These are phyloP conservation scores for Tragelaphus scriptus DNA, from an alignment of 2,113 vertebrate genomes.

Conservation along the genomic window DNA sequence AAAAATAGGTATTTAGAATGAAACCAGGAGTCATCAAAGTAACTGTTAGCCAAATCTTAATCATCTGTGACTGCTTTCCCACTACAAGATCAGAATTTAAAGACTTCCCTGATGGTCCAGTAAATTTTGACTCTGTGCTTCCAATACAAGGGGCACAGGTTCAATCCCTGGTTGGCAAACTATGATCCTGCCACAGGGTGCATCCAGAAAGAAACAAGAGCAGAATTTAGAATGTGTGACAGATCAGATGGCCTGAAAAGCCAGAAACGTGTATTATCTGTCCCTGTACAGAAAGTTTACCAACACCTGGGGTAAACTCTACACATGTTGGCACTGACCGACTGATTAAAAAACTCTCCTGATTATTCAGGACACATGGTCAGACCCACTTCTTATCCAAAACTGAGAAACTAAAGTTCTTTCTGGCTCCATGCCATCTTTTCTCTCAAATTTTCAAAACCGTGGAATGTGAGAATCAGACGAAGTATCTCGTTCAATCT, in stretches of 20 bases:
- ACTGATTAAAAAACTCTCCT: neutral
- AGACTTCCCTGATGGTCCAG: neutral
- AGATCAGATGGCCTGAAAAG: neutral
- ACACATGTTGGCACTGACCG: neutral
- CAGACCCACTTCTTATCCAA: neutral
- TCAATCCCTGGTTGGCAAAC: neutral
- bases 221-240: neutral
- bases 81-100: neutral
- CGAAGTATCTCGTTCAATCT: neutral
- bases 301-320: neutral
- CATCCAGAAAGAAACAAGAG: neutral
- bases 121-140: neutral
- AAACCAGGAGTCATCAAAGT: neutral
- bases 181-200: neutral
- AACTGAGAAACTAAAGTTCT: neutral
- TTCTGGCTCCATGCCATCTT: neutral
- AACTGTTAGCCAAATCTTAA: neutral
- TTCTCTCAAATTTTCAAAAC: neutral
- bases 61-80: neutral
- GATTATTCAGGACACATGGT: neutral
- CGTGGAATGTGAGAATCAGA: neutral
- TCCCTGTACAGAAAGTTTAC: neutral
- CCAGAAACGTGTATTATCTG: neutral
- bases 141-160: neutral
- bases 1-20: neutral